These are phyloP conservation scores for Nycteola revayana DNA, from an alignment of 2,888 invertebrate species.

Conservation along the genomic window DNA sequence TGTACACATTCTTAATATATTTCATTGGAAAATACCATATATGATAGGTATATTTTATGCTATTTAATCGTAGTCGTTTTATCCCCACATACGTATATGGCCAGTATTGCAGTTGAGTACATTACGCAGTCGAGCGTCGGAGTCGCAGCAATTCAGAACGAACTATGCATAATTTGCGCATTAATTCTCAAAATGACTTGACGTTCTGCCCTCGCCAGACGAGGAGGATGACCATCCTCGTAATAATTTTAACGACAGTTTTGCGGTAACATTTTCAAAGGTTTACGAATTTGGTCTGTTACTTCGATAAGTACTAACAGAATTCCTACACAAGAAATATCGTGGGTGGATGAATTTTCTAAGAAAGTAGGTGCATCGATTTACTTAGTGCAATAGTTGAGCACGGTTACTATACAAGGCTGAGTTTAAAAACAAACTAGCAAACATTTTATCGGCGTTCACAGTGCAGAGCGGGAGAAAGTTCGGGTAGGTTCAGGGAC, in stretches of 20 bases:
- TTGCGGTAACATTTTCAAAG: constrained; percentile 51
- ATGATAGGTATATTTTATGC: too few relatives aligned
- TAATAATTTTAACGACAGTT: constrained; percentile 56
- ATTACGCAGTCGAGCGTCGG: constrained; percentile 67
- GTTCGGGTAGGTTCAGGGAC: constrained; percentile 79
- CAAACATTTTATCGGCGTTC: constrained; percentile 43
- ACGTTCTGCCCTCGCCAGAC: constrained; percentile 66
- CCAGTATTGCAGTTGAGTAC: constrained; percentile 54
- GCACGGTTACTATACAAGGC: constrained; percentile 4
- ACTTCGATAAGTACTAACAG: constrained; percentile 19
- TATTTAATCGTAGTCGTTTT: constrained; percentile 52
- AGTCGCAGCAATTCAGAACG: constrained; percentile 70
- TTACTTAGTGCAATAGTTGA: constrained; percentile 22
- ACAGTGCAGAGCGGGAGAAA: constrained; percentile 56
- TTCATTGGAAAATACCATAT: constrained; percentile 39
- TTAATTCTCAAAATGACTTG: constrained; percentile 75
- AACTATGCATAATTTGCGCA: constrained; percentile 76
- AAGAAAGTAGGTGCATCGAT: constrained; percentile 23
- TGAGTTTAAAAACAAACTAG: constrained; percentile 46
- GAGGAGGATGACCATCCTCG: constrained; percentile 57
- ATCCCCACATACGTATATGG: constrained; percentile 49
- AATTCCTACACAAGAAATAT: too few relatives aligned
- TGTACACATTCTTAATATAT: too few relatives aligned
- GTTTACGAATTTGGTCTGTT: constrained; percentile 27
- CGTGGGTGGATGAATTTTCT: constrained; percentile 15